These are phyloP conservation scores for Stylophora pistillata DNA, from an alignment of 64 coral and sea anemone genomes.

Conservation along the genomic window DNA sequence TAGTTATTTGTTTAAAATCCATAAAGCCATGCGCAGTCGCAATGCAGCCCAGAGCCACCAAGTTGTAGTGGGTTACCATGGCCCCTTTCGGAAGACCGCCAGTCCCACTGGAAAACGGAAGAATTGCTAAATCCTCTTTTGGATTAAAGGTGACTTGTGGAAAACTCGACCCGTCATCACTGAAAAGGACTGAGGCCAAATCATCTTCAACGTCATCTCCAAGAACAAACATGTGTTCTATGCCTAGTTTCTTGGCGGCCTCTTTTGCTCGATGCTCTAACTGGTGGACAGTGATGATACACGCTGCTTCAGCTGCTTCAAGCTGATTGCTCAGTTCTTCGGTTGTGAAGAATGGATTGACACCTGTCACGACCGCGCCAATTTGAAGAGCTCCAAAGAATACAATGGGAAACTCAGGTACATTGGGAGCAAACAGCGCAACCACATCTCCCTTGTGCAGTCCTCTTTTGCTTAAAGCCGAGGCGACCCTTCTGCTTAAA, in stretches of 20 bases:
- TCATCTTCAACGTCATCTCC: slow-evolving; percentile 54
- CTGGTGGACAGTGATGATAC: slow-evolving; percentile 30
- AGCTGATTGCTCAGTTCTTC: slow-evolving; percentile 59
- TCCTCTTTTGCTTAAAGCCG: slow-evolving; percentile 61
- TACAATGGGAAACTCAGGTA: slow-evolving; percentile 61
- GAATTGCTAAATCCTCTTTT: slow-evolving; percentile 66
- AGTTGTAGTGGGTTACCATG: slow-evolving; percentile 82
- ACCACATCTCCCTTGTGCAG: slow-evolving; percentile 76
- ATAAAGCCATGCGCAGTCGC: neutral
- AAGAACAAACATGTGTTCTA: slow-evolving; percentile 40
- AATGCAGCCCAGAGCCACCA: slow-evolving; percentile 42
- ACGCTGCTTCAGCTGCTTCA: slow-evolving; percentile 53
- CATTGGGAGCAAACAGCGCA: slow-evolving; percentile 48
- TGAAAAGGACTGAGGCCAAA: slow-evolving; percentile 50
- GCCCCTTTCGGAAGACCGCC: slow-evolving; percentile 70
- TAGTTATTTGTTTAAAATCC: slow-evolving; percentile 11
- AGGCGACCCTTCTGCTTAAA: slow-evolving; percentile 51
- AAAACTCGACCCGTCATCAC: slow-evolving; percentile 51
- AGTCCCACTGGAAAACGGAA: slow-evolving; percentile 71
- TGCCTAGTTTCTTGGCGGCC: slow-evolving; percentile 10
- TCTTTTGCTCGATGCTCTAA: slow-evolving; percentile 47
- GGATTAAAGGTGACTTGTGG: slow-evolving; percentile 51
- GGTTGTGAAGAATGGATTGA: slow-evolving; percentile 58
- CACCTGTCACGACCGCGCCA: slow-evolving; percentile 56
- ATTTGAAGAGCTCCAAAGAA: slow-evolving; percentile 49